Evolutionary conservation across 2,113 vertebrate species (phyloP).

Genomic region (Sebastes schlegelii): DNA sequence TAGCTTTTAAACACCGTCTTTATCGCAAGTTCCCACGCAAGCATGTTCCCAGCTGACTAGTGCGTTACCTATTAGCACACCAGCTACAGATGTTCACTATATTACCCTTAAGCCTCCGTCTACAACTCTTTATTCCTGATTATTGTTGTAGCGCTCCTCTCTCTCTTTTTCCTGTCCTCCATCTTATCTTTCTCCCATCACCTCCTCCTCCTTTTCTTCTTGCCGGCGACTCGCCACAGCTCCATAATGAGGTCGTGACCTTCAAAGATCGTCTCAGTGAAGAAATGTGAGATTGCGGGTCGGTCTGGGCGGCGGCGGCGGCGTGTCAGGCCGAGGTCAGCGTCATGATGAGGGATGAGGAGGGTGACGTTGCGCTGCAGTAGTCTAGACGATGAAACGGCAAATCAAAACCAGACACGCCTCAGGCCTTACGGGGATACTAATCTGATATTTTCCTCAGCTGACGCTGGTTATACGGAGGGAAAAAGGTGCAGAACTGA

Average conservation of each 20-base stretch:
- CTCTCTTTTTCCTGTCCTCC: not conserved
- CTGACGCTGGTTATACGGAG: not conserved
- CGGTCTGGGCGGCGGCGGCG: not conserved
- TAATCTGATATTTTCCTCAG: not conserved
- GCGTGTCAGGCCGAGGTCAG: constrained; percentile 33
- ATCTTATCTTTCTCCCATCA: not conserved
- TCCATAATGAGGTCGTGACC: constrained; percentile 36
- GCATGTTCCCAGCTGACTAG: not conserved
- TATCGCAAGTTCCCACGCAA: not conserved
- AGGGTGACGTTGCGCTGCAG: not conserved
- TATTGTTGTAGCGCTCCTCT: not conserved
- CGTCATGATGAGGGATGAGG: constrained; percentile 30
- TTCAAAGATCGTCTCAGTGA: constrained; percentile 10
- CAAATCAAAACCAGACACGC: constrained; percentile 25
- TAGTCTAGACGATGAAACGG: not conserved
- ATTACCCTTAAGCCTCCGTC: not conserved
- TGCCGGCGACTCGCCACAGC: rapidly evolving
- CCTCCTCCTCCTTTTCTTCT: not conserved
- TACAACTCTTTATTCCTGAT: not conserved
- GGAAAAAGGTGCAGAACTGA: not conserved
- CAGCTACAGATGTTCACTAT: not conserved
- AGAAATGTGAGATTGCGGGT: constrained; percentile 21
- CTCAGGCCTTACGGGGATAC: not conserved
- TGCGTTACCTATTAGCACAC: not conserved
- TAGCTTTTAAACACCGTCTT: not conserved